Conservation (phyloP, 2,797 vertebrate species). For the Hyperoplus immaculatus region DNA sequence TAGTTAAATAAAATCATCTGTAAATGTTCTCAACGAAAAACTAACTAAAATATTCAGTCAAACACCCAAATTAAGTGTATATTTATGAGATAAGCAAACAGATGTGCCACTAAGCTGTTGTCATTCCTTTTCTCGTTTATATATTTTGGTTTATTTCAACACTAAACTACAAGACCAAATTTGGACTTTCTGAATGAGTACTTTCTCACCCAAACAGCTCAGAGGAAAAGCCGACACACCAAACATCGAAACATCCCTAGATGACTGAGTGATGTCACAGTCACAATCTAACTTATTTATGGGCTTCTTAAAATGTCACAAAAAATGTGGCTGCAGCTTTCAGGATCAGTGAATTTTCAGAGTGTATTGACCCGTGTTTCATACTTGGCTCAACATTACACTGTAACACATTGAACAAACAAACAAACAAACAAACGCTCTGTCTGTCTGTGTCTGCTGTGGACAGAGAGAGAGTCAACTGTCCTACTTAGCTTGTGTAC, state of each 20-base stretch:
- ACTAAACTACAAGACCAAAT: not conserved
- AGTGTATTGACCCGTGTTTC: not conserved
- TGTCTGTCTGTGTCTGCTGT: conserved; percentile 18
- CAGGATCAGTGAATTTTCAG: not conserved
- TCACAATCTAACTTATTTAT: not conserved
- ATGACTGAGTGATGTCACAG: not conserved
- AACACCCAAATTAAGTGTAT: too few relatives aligned
- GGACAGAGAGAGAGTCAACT: conserved; percentile 50
- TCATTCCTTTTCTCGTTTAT: too few relatives aligned
- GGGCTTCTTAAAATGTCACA: not conserved
- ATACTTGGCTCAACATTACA: conserved; percentile 12
- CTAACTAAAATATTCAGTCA: too few relatives aligned
- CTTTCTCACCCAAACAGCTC: not conserved
- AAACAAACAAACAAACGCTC: conserved; percentile 34
- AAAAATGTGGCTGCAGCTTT: not conserved
- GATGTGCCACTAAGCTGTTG: too few relatives aligned
- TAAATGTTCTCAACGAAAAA: too few relatives aligned
- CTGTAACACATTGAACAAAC: conserved; percentile 11
- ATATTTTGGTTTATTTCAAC: too few relatives aligned
- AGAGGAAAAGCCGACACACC: too few relatives aligned
- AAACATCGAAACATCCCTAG: not conserved
- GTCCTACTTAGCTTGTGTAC: conserved; percentile 72
- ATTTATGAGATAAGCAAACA: too few relatives aligned
- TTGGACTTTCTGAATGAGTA: not conserved
- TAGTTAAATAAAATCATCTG: too few relatives aligned